Base-by-base conservation (phyloP, 53 echinoderm and acorn worm species). In the Crossaster papposus region DNA sequence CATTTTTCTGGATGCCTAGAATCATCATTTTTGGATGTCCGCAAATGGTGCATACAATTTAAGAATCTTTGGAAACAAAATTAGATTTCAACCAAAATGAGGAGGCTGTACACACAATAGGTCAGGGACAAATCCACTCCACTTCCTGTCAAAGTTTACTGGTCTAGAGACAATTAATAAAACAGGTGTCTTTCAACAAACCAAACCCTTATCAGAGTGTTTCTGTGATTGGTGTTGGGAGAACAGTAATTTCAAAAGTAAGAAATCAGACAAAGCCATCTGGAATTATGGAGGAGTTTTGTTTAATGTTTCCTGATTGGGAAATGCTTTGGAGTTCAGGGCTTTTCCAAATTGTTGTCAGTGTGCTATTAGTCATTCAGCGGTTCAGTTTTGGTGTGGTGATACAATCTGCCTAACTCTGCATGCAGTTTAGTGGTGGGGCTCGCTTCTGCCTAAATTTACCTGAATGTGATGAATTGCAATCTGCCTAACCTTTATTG, bases 371-470 rank as follows among this genome's bases (percentile, higher is more conserved):
- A 68, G 22, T 65, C 65, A 65, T 14, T n/a, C 65, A 65, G 65
- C 26, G 55, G 55, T 1, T 64, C 18, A 0, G 32, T 63, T 31
- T 81, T 29, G 55, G 64, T 70, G 85, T 28, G 73, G 14, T 14
- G 29, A 29, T 20, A 12, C 31, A 30, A 73, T 53, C 85, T 85
- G 73, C 85, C 85, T 85, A 85, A 85, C 85, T 85, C 22, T 20
- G 31, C 36, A 72, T 23, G 32, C 22, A 20, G 37, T 28, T 37
- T 72, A 20, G 31, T 53, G 85, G 71, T 30, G 18, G 26, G 14
- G 22, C 52, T 51, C 15, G 10, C 4, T 18, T 29, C 35, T 85
- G 85, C 85, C 85, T 85, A 85, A 85, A 72, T 85, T 14, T 23
- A 44, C 35, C 30, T 18, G 58, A 24, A 28, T 51, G 30, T 81